Base-by-base conservation (phyloP, 2,888 invertebrate genomes). In the Uloborus plumipes region DNA sequence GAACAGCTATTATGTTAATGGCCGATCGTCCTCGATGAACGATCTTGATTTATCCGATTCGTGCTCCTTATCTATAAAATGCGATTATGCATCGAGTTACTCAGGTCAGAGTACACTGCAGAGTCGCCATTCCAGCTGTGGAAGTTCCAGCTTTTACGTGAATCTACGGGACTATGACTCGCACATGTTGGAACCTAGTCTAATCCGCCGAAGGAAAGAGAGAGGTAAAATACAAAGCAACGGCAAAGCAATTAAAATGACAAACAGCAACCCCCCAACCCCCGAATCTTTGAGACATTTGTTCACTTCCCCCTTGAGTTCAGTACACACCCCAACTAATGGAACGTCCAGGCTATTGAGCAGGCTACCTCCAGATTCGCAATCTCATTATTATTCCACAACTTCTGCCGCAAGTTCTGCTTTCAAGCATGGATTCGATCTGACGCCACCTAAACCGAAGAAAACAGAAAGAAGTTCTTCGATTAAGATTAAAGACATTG, bases 401-500 rank as follows among this genome's bases (percentile, higher is more conserved):
- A 66, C 81, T 18, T 22, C 81, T 18, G 71, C 76, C 9, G n/a
- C 76, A 16, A 76, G 75, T 49, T 76, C 81, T 2, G 75, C 81
- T 51, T 75, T 81, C 58, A 75, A 75, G 16, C 75, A 75, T 22
- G 75, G 81, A n/a, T 81, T 76, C 26, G 75, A 66, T 53, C 61
- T 64, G 14, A 26, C 65, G 1, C 70, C 75, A 2, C 71, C 59
- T 0, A 81, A 81, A 49, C 59, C 71, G 1, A 81, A 81, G 31
- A 81, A 81, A 39, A 71, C 81, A 4, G 81, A 81, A 20, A 39
- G 81, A 50, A 81, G 81, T 18, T 81, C 81, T 31, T 81, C 81
- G 15, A 71, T 81, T 51, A 81, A 81, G 49, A 81, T 81, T n/a
- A 81, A 81, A 65, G 75, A 81, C 53, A 81, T 81, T 3, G 81